Conservation (phyloP, 1,140 invertebrate genomes). For the Aethina tumida region DNA sequence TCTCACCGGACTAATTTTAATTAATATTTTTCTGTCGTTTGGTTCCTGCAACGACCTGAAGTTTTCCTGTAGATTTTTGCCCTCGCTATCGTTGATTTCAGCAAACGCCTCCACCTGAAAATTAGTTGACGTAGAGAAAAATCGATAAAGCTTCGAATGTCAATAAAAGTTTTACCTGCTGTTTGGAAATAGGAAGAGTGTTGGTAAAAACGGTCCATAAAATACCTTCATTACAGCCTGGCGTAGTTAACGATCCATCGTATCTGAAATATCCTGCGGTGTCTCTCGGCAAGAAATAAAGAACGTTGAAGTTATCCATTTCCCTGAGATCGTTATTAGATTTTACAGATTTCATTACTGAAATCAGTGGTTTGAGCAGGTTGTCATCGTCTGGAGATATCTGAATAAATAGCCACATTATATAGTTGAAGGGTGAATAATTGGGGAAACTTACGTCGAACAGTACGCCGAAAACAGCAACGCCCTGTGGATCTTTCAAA, state of each 20-base stretch:
- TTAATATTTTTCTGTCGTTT: conserved; percentile 25
- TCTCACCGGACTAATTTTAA: conserved; percentile 21
- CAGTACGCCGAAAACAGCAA: conserved; percentile 60
- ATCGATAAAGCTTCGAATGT: conserved; percentile 2
- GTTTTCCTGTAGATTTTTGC: conserved; percentile 34
- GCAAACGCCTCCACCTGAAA: conserved; percentile 37
- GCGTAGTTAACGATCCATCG: conserved; percentile 65
- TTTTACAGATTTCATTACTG: conserved; percentile 37
- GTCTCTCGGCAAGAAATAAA: conserved; percentile 42
- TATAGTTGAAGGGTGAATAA: neutral
- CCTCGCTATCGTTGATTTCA: conserved; percentile 32
- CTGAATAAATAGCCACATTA: conserved; percentile 14
- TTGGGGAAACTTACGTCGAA: conserved; percentile 45
- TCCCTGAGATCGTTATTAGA: conserved; percentile 17
- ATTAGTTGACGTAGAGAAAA: conserved; percentile 8
- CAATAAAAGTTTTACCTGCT: conserved; percentile 39
- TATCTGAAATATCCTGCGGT: conserved; percentile 52
- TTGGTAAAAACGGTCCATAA: conserved; percentile 61
- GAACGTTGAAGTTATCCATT: conserved; percentile 14
- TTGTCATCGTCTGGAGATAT: conserved; percentile 28
- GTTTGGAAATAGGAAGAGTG: conserved; percentile 45
- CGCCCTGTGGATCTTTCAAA: conserved; percentile 44
- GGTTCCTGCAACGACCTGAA: conserved; percentile 36
- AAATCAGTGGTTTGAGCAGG: conserved; percentile 40
- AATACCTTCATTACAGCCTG: conserved; percentile 59